Evolutionary conservation across 2,888 invertebrate genomes (phyloP), one percentile per base, ranked within the genome.

Genomic region (Atherix ibis): DNA sequence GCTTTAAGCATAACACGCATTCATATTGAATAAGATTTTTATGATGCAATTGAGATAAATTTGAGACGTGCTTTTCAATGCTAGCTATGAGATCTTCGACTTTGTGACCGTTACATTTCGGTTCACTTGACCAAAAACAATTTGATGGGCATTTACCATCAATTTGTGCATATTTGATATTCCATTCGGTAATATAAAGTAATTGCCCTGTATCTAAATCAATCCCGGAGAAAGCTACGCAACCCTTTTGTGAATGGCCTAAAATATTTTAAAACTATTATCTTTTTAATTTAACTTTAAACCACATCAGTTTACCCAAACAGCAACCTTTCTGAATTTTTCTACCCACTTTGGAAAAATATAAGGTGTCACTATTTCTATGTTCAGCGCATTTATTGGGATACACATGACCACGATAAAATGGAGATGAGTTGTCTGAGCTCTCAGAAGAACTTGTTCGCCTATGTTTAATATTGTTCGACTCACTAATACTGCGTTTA

Each of bases 111-210:
- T 35, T 29, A 27, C 59, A 59, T 30, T 57, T 59, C 1, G 48
- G 36, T 19, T 58, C 57, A 5, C 42, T 40, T 1, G 39, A 36
- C 56, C 58, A 57, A 31, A 51, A 50, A 18, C 61, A 59, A 26
- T 44, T 51, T 13, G 44, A 42, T 2, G 28, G 10, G 37, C 58
- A 58, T n/a, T 54, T 53, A 6, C 26, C 29, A 30, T 35, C 35
- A 42, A 40, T 56, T 56, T 58, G 53, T 38, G 61, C 36, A 48
- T 55, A 53, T 58, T 57, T 66, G 5, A 81, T 58, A 27, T 58
- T 65, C 88, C 88, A 91, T 54, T 87, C 84, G 17, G 73, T 75
- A 10, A 84, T 65, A 18, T 77, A 71, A 1, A 84, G 61, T 31
- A 77, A 53, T 43, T 80, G 76, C 1, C 85, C 84, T 10, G 72